Percentiles rank a stretch among this genome's conserved stretches.
phyloP scores from a whole-genome alignment of 1,140 invertebrate genomes.

The Drosophila leontia region DNA sequence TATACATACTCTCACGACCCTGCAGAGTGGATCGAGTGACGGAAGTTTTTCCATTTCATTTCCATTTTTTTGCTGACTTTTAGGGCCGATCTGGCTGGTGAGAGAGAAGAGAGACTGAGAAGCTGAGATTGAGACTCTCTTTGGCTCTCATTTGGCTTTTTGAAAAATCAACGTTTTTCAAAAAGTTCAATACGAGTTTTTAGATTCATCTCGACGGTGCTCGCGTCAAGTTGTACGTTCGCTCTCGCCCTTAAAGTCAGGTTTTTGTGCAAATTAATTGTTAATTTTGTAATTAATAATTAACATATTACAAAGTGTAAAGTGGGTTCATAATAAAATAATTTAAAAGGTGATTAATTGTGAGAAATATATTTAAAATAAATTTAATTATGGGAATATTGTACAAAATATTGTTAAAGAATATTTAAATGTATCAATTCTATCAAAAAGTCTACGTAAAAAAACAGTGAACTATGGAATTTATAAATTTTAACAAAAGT shows the following conservation, averaged over 20 bases:
- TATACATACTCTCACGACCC: constrained; percentile 18
- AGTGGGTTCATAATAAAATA: neutral
- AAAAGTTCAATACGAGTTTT: constrained; percentile 69
- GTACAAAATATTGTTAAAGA: no score
- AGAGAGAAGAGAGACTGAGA: neutral
- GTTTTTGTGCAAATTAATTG: constrained; percentile 5
- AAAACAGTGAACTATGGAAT: no score
- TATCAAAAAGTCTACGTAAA: no score
- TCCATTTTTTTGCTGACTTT: constrained; percentile 30
- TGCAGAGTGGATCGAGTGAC: constrained; percentile 48
- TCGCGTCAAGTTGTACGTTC: constrained; percentile 61
- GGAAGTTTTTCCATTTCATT: constrained; percentile 58
- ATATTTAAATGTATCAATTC: no score
- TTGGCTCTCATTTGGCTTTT: constrained; percentile 33
- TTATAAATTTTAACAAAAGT: no score
- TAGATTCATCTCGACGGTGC: constrained; percentile 73
- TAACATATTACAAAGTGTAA: constrained; percentile 7
- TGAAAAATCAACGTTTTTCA: constrained; percentile 73
- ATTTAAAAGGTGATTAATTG: constrained; percentile 12
- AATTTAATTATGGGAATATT: neutral
- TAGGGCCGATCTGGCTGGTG: constrained; percentile 14
- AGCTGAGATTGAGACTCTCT: constrained; percentile 1
- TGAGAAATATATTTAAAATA: neutral
- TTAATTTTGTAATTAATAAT: neutral
- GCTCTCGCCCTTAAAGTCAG: constrained; percentile 14